phyloP scores from a whole-genome alignment of 2,113 vertebrate species.

The Loxodonta africana region DNA sequence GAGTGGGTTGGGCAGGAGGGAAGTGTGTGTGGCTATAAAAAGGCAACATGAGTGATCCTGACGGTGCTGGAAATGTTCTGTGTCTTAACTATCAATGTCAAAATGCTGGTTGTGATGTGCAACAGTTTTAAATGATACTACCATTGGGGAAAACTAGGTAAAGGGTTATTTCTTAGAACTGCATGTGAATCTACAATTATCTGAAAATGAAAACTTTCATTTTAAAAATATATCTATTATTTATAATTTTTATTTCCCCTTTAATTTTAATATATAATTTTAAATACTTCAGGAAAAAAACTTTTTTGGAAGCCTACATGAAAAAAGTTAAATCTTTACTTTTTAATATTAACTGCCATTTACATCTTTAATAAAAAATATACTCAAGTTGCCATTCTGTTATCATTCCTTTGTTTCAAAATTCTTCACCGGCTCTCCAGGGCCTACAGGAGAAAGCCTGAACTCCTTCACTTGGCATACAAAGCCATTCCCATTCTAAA shows the following conservation, averaged over 20 bases:
- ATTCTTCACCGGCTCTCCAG: neutral
- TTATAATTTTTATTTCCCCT: neutral
- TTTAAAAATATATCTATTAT: neutral
- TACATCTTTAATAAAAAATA: neutral
- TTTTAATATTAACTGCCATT: neutral
- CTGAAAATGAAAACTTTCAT: neutral
- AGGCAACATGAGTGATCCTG: neutral
- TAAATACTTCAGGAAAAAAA: constrained; percentile 6
- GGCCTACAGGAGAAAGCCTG: neutral
- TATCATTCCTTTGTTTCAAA: neutral
- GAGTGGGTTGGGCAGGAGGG: neutral
- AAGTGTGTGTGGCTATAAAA: neutral
- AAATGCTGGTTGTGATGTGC: neutral
- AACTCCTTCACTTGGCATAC: neutral
- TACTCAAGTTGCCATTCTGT: neutral
- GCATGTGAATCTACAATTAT: neutral
- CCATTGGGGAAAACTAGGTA: neutral
- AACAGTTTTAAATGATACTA: neutral
- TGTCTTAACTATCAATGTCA: neutral
- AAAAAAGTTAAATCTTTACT: constrained; percentile 20
- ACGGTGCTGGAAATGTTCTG: neutral
- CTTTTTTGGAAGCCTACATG: neutral
- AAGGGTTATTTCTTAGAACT: neutral
- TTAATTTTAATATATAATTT: neutral
- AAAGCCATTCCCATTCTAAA: neutral